A percentile compares a stretch with the other conserved stretches of the same genome.
These are phyloP conservation scores for Leguminivora glycinivorella DNA, from an alignment of 1,140 invertebrate species.

Conservation along the genomic window DNA sequence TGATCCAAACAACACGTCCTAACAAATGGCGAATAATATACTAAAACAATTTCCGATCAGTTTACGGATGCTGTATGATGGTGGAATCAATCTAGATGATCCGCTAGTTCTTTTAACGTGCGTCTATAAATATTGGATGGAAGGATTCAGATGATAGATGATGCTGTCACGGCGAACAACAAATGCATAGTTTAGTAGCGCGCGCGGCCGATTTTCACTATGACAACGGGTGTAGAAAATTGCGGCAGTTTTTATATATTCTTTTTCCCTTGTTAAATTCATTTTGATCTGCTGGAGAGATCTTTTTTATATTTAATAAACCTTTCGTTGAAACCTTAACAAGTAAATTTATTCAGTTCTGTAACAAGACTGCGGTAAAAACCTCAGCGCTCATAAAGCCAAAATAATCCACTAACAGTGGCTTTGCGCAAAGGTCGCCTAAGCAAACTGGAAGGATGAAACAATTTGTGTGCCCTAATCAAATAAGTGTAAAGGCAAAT, in stretches of 20 bases:
- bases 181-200: neutral
- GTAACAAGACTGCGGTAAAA: conserved; percentile 2
- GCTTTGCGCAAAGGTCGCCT: conserved; percentile 35
- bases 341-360: conserved; percentile 1
- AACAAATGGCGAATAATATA: conserved; percentile 3
- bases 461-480: conserved; percentile 62
- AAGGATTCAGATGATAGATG: conserved; percentile 1
- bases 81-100: conserved; percentile 5
- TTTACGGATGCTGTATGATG: neutral
- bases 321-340: neutral
- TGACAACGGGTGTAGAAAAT: conserved; percentile 4
- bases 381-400: neutral
- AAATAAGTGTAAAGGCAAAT: conserved; percentile 60
- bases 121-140: conserved; percentile 8
- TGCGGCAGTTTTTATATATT: neutral
- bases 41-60: conserved; percentile 9
- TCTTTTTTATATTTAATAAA: too few species aligned
- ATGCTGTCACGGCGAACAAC: conserved; percentile 2
- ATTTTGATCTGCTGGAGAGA: neutral
- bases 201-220: neutral
- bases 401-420: conserved; percentile 30
- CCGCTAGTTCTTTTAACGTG: conserved; percentile 8
- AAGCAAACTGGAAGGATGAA: conserved; percentile 51
- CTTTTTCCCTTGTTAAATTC: neutral
- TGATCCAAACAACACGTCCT: neutral